phyloP scores from a whole-genome alignment of 2,113 vertebrate genomes.

The Sitta europaea region DNA sequence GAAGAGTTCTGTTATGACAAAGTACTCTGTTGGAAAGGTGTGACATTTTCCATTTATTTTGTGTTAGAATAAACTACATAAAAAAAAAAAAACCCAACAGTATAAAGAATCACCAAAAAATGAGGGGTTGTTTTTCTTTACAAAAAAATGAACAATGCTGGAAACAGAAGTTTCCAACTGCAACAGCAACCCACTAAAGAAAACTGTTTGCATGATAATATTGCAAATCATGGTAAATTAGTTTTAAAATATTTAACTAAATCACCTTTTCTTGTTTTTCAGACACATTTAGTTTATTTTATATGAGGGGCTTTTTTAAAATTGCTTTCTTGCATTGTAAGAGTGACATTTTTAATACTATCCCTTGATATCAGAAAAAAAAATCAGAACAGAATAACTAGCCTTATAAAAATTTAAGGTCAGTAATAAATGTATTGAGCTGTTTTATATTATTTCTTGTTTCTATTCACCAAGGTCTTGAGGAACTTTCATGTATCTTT shows the following conservation, averaged over 20 bases:
- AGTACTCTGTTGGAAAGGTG: constrained; percentile 5
- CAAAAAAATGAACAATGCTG: constrained; percentile 25
- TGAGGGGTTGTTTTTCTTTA: not conserved
- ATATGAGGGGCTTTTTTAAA: not conserved
- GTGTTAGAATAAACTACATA: not conserved
- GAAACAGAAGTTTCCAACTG: not conserved
- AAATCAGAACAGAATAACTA: constrained; percentile 51
- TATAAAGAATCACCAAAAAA: not conserved
- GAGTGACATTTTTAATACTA: constrained; percentile 41
- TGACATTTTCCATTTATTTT: constrained; percentile 42
- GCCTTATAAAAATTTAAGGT: constrained; percentile 30
- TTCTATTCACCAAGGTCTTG: not conserved
- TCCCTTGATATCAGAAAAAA: not conserved
- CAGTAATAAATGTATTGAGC: not conserved
- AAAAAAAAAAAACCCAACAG: not conserved
- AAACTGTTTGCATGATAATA: constrained; percentile 16
- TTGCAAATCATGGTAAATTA: constrained; percentile 36
- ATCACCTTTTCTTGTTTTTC: constrained; percentile 58
- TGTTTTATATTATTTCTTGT: not conserved
- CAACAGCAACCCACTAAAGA: not conserved
- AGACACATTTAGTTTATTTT: constrained; percentile 11
- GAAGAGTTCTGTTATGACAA: constrained; percentile 4
- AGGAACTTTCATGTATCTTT: not conserved
- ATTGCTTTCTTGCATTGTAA: constrained; percentile 30
- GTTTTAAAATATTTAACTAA: constrained; percentile 51